Base-by-base conservation (phyloP, 2,113 vertebrate species). In the Phasianus colchicus region DNA sequence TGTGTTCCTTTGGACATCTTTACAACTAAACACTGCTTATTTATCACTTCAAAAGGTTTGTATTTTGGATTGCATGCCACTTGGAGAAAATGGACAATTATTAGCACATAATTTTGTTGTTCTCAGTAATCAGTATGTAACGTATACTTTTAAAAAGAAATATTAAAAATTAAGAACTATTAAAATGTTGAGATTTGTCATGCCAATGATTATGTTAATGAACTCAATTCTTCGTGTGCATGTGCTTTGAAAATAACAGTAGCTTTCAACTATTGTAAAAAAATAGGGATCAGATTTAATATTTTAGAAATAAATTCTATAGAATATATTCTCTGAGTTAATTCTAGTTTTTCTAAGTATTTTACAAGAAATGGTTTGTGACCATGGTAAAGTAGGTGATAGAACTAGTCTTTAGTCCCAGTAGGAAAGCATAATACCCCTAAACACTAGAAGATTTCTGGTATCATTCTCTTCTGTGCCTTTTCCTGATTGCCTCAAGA, bases 251-350 rank as follows among this genome's bases (percentile, higher is more conserved):
- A 84, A 96, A 92, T 74, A 96, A 92, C 36, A 36, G 40, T 60
- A 92, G 73, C 70, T 93, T 90, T 88, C 65, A 94, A 81, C 77
- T 25, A 86, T 86, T 92, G 92, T 86, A 95, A 96, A 96, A 97
- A 94, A 96, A 96, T 96, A 96, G 83, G 36, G 74, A 94, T 94
- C 81, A 48, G 77, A 87, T 95, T 94, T 93, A 79, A 5, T 94
- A 94, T 84, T 95, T 96, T 89, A 93, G 96, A 91, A 96, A 96
- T 96, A 96, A 95, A 74, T 91, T 93, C 60, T 93, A 63, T 94
- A 95, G 87, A 91, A 95, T 96, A 96, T 95, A 96, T 47, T 95
- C 89, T 96, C 87, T 96, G 78, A 92, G 71, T 93, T 96, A 86
- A 79, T 96, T 90, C 80, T 92, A 83, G 24, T 52, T 93, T 82